Percentiles rank a stretch among this genome's conserved stretches.
phyloP scores from a whole-genome alignment of 2,113 vertebrate genomes.

The Gorsachius goisagi region DNA sequence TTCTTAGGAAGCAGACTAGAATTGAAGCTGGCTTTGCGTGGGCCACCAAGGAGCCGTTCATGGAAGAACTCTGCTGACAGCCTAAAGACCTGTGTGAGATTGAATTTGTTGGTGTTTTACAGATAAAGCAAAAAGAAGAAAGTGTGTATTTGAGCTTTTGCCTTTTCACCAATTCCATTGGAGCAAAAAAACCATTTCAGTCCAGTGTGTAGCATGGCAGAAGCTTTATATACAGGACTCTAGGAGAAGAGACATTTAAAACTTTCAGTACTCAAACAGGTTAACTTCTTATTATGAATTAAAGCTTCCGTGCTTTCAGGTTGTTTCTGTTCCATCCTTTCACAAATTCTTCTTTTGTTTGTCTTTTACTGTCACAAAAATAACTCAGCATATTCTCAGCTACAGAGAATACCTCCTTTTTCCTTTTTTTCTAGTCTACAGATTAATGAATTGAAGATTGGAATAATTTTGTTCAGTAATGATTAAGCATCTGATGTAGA shows the following conservation, averaged over 20 bases:
- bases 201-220: not conserved
- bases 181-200: not conserved
- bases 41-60: not conserved
- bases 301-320: not conserved
- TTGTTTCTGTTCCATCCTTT: not conserved
- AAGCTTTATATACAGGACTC: not conserved
- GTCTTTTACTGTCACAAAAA: not conserved
- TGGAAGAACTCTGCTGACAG: not conserved
- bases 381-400: not conserved
- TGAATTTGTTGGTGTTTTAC: not conserved
- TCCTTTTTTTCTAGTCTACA: not conserved
- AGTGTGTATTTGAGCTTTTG: not conserved
- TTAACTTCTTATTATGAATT: not conserved
- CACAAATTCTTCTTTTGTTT: not conserved
- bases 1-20: not conserved
- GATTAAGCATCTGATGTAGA: not conserved
- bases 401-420: not conserved
- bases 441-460: not conserved
- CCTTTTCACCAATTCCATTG: not conserved
- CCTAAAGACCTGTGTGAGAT: not conserved
- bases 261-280: not conserved
- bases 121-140: not conserved
- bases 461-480: not conserved
- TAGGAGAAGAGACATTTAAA: not conserved
- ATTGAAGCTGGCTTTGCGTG: not conserved